phyloP scores from a whole-genome alignment of 2,113 vertebrate species.

The Taurulus bubalis region DNA sequence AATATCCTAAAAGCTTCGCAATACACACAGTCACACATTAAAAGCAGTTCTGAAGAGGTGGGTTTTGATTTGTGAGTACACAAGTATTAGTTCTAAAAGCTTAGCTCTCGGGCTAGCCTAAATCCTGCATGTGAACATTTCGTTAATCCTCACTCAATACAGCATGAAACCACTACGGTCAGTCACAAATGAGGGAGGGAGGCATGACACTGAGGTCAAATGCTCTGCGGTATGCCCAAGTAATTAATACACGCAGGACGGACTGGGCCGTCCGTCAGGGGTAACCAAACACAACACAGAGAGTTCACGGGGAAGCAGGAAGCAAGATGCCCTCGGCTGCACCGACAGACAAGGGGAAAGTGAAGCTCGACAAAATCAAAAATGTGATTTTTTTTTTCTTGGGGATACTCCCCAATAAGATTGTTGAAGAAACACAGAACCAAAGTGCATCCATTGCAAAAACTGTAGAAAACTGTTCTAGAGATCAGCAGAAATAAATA shows the following conservation, averaged over 20 bases:
- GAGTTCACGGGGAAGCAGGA: background rate
- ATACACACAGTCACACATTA: no score
- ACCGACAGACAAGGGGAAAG: background rate
- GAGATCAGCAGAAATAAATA: background rate
- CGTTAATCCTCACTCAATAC: conserved; percentile 46
- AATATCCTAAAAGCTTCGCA: no score
- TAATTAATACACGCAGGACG: conserved; percentile 13
- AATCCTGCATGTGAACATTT: conserved; percentile 47
- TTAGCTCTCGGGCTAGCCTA: conserved; percentile 22
- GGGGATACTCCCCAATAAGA: no score
- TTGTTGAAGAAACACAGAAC: no score
- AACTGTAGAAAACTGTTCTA: background rate
- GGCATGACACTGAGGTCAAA: conserved; percentile 14
- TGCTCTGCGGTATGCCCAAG: background rate
- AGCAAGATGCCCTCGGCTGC: background rate
- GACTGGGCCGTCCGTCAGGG: background rate
- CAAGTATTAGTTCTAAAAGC: conserved; percentile 37
- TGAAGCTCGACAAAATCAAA: conserved; percentile 38
- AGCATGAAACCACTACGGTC: conserved; percentile 22
- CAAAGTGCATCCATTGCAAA: background rate
- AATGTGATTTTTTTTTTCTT: conserved; percentile 58
- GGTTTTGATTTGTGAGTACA: no score
- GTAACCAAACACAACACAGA: background rate
- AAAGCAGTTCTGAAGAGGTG: no score
- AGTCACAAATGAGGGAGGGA: conserved; percentile 7